These are phyloP conservation scores for Clistopyga incitator DNA, from an alignment of 2,888 invertebrate species.

Conservation along the genomic window DNA sequence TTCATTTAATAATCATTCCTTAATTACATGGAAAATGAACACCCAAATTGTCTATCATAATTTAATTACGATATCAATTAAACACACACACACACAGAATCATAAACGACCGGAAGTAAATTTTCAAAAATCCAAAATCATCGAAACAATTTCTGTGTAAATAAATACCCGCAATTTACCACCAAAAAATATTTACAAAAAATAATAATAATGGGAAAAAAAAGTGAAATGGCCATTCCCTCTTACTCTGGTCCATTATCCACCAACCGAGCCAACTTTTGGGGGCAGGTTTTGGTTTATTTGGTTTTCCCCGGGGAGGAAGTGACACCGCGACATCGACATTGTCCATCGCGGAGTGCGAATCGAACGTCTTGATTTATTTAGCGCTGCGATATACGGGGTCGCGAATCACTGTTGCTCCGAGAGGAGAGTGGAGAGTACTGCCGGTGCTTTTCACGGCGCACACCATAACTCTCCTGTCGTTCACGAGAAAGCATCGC, in stretches of 20 bases:
- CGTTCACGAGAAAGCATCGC: slow-evolving; percentile 64
- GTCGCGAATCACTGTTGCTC: slow-evolving; percentile 47
- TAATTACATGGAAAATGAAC: no score
- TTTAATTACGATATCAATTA: no score
- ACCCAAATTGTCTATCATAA: no score
- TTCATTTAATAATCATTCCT: no score
- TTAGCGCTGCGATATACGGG: slow-evolving; percentile 22
- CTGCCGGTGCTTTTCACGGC: slow-evolving; percentile 47
- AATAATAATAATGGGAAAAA: no score
- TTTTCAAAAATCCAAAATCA: no score
- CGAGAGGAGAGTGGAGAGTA: slow-evolving; percentile 41
- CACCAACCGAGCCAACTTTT: slow-evolving; percentile 61
- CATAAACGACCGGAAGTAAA: no score
- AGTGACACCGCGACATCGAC: slow-evolving; percentile 19
- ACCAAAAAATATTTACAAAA: no score
- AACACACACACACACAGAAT: no score
- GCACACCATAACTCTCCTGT: slow-evolving; percentile 53
- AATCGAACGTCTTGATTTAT: slow-evolving; percentile 35
- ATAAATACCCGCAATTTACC: no score
- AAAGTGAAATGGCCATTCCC: neutral
- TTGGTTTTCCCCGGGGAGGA: slow-evolving; percentile 27
- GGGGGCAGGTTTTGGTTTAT: slow-evolving; percentile 27
- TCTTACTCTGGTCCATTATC: slow-evolving; percentile 64
- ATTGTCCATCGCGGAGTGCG: slow-evolving; percentile 27
- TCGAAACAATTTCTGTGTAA: no score